These are phyloP conservation scores for Ciconia maguari DNA, from an alignment of 2,113 vertebrate species.

Conservation along the genomic window DNA sequence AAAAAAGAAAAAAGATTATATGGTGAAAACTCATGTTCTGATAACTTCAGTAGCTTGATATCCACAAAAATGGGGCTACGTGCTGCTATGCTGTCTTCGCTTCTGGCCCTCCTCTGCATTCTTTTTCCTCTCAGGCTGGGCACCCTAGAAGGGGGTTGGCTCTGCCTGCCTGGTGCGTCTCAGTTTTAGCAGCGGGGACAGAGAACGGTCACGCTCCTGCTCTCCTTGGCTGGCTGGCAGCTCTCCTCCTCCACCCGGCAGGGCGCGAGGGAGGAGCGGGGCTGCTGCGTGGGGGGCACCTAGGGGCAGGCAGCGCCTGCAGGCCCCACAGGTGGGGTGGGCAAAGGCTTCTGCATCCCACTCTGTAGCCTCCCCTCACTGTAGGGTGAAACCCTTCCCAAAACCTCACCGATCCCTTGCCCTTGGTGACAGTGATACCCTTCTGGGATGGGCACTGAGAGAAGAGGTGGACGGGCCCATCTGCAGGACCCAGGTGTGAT, in stretches of 20 bases:
- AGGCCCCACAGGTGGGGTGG: accelerated
- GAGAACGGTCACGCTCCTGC: not conserved
- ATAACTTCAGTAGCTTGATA: not conserved
- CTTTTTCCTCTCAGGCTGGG: not conserved
- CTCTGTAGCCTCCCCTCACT: not conserved
- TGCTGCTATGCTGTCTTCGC: not conserved
- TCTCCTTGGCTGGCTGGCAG: not conserved
- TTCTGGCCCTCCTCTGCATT: not conserved
- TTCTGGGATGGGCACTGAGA: not conserved
- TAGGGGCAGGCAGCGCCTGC: not conserved
- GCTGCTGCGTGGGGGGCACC: not conserved
- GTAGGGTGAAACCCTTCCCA: not conserved
- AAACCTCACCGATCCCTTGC: not conserved
- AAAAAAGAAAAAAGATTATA: not conserved
- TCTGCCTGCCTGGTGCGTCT: not conserved
- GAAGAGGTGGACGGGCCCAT: not conserved
- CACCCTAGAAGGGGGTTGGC: not conserved
- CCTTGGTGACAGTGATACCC: not conserved
- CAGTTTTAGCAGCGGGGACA: not conserved
- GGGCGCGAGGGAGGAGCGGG: not conserved
- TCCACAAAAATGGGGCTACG: not conserved
- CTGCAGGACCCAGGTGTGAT: not conserved
- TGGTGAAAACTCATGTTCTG: not conserved
- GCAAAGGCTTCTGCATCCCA: not conserved
- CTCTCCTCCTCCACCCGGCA: not conserved